Conservation (phyloP, 2,888 invertebrate genomes). For the Amaurobius ferox region DNA sequence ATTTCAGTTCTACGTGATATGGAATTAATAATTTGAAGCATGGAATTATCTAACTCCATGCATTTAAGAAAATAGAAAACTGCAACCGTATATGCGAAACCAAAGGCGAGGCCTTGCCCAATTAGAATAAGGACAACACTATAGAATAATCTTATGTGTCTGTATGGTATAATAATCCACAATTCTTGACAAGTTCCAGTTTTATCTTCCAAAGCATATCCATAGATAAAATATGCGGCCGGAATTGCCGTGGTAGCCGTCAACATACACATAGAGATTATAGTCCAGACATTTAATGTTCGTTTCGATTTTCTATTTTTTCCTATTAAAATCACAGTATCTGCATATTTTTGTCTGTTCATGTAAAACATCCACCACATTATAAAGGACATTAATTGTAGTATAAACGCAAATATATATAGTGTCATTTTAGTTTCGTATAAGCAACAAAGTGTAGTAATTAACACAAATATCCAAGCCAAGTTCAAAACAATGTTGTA, state of each 20-base stretch:
- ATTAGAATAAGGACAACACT: not conserved
- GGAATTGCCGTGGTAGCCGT: not conserved
- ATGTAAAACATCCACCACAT: not conserved
- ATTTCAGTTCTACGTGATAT: not conserved
- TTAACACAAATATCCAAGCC: not conserved
- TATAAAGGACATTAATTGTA: not conserved
- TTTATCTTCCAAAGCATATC: not conserved
- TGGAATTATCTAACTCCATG: not conserved
- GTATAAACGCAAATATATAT: not conserved
- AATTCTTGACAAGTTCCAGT: not conserved
- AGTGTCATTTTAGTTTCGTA: not conserved
- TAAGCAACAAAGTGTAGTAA: not conserved
- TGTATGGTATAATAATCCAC: not conserved
- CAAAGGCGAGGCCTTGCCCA: conserved; percentile 10
- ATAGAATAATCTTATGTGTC: not conserved
- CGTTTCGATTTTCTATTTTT: not conserved
- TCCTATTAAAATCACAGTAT: not conserved
- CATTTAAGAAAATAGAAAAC: conserved; percentile 20
- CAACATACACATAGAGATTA: not conserved
- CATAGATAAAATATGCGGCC: not conserved
- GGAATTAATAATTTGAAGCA: not conserved
- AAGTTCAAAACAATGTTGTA: not conserved
- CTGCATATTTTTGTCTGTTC: not conserved
- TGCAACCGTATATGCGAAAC: conserved; percentile 2
- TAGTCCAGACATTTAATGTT: not conserved